These are phyloP conservation scores for Microplitis demolitor DNA, from an alignment of 1,140 invertebrate species.

Conservation along the genomic window DNA sequence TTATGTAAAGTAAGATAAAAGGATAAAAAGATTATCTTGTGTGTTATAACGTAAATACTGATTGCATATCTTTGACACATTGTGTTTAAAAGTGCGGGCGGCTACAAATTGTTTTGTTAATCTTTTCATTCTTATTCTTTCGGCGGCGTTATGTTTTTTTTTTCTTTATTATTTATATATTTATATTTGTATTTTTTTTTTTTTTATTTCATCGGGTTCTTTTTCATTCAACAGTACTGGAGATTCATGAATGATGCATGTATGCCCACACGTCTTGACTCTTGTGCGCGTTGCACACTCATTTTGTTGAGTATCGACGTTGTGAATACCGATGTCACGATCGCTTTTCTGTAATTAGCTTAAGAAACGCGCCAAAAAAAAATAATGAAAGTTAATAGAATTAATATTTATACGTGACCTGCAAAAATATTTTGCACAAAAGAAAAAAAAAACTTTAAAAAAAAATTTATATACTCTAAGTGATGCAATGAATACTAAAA, in stretches of 20 bases:
- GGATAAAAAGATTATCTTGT: too few species aligned
- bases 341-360: slow-evolving; percentile 16
- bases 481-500: too few species aligned
- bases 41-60: background rate
- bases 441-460: too few species aligned
- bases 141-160: background rate
- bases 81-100: slow-evolving; percentile 2
- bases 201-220: background rate
- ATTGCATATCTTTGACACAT: slow-evolving; percentile 5
- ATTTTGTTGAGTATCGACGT: slow-evolving; percentile 1
- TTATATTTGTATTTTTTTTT: background rate
- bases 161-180: background rate
- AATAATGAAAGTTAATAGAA: background rate
- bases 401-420: too few species aligned
- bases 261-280: slow-evolving; percentile 3
- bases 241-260: slow-evolving; percentile 17
- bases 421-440: too few species aligned
- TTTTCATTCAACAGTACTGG: background rate
- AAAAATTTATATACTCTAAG: too few species aligned
- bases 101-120: background rate
- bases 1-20: too few species aligned
- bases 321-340: slow-evolving; percentile 13
- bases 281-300: background rate
- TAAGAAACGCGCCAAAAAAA: background rate
- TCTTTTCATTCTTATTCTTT: background rate